Evolutionary conservation across 2,888 invertebrate genomes (phyloP).

Genomic region (Syritta pipiens): DNA sequence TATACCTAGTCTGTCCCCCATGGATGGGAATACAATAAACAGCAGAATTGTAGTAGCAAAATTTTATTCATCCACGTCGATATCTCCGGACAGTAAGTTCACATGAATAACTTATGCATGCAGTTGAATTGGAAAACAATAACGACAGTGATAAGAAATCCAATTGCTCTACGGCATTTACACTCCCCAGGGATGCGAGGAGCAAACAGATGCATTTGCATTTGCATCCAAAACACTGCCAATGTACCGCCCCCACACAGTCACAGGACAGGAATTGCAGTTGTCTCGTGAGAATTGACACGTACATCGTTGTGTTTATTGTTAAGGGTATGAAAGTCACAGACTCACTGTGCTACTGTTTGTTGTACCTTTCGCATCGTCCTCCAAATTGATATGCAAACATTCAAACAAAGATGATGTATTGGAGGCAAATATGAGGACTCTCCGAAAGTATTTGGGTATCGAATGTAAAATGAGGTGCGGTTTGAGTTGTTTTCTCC

Average conservation of each 20-base stretch:
- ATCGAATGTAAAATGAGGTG: background rate
- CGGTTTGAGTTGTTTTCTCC: background rate
- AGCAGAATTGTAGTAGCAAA: background rate
- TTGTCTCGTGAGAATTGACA: constrained; percentile 9
- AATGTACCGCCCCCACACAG: constrained; percentile 1
- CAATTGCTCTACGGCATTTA: constrained; percentile 7
- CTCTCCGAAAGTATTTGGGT: constrained; percentile 1
- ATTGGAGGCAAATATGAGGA: background rate
- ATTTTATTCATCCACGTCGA: constrained; percentile 1
- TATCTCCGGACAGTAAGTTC: constrained; percentile 4
- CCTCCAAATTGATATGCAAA: constrained; percentile 12
- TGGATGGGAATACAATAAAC: too few species aligned
- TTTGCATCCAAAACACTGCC: constrained; percentile 20
- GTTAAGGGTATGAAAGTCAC: background rate
- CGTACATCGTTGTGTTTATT: background rate
- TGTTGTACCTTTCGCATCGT: background rate
- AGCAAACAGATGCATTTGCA: background rate
- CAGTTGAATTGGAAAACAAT: constrained; percentile 32
- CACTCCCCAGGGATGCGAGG: background rate
- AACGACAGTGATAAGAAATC: constrained; percentile 28
- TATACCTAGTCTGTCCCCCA: too few species aligned
- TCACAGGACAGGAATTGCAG: constrained; percentile 11
- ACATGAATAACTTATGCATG: constrained; percentile 29
- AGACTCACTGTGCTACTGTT: background rate
- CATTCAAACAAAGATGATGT: constrained; percentile 1